Percentiles rank a stretch among this genome's conserved stretches.
Conservation (phyloP, 2,888 invertebrate genomes). For the Drosophila anomalipes region DNA sequence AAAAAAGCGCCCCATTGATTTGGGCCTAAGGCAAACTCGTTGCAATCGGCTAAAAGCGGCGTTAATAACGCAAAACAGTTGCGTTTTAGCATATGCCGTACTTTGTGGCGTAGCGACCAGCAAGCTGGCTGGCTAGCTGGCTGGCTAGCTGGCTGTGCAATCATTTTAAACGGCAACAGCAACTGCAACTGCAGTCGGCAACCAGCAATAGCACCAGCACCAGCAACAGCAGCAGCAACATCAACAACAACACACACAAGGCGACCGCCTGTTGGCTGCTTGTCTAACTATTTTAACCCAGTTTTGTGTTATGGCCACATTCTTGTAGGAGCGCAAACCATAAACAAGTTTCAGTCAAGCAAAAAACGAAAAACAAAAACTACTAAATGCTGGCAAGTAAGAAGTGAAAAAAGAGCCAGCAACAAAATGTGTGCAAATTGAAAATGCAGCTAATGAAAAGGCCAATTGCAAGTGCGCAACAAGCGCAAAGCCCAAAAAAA, state of each 20-base stretch:
- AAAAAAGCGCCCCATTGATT: slow-evolving; percentile 34
- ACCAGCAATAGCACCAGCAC: slow-evolving; percentile 23
- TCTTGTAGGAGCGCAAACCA: slow-evolving; percentile 76
- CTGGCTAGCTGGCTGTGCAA: slow-evolving; percentile 45
- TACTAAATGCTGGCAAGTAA: slow-evolving; percentile 57
- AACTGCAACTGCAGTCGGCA: slow-evolving; percentile 59
- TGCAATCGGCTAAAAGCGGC: slow-evolving; percentile 53
- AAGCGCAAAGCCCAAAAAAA: slow-evolving; percentile 15
- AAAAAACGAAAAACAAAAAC: slow-evolving; percentile 40
- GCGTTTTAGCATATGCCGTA: slow-evolving; percentile 53
- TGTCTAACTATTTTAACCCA: slow-evolving; percentile 69
- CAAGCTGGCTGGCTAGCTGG: slow-evolving; percentile 22
- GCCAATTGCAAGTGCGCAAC: slow-evolving; percentile 70
- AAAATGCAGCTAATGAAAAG: slow-evolving; percentile 69
- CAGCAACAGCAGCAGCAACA: slow-evolving; percentile 22
- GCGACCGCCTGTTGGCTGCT: slow-evolving; percentile 55
- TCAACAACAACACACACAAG: slow-evolving; percentile 13
- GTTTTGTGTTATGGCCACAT: slow-evolving; percentile 71
- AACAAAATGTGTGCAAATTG: slow-evolving; percentile 69
- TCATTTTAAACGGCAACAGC: slow-evolving; percentile 56
- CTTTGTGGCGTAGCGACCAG: slow-evolving; percentile 25
- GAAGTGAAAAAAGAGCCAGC: slow-evolving; percentile 49
- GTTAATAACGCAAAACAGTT: slow-evolving; percentile 66
- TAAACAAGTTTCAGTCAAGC: slow-evolving; percentile 74
- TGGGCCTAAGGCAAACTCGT: slow-evolving; percentile 42